Percentiles rank a stretch among this genome's conserved stretches.
Evolutionary conservation across 1,140 invertebrate genomes (phyloP).

Genomic region (Lethocerus indicus): DNA sequence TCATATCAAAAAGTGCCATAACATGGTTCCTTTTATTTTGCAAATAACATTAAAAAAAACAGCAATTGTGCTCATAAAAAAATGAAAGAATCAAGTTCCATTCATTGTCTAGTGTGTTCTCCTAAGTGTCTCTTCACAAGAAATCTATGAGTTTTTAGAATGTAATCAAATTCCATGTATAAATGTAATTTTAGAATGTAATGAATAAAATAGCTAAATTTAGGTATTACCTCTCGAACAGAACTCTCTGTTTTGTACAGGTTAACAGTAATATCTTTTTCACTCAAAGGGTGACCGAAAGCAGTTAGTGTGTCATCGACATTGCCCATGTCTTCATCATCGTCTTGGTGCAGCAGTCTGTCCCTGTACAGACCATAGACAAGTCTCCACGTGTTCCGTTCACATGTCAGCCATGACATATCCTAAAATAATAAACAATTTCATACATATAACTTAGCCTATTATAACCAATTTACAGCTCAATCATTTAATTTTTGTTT

Average conservation of each 20-base stretch:
- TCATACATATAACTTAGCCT: not conserved
- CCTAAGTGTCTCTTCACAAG: not conserved
- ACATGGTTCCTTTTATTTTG: too few relatives aligned
- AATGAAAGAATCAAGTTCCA: not conserved
- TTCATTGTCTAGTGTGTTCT: not conserved
- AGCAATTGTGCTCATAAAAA: not conserved
- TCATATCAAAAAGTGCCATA: too few relatives aligned
- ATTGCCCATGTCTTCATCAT: conserved; percentile 27
- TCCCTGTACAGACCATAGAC: conserved; percentile 55
- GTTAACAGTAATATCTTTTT: conserved; percentile 40
- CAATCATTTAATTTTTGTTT: not conserved
- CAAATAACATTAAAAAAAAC: not conserved
- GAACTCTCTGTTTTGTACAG: conserved; percentile 45
- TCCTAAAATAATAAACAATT: conserved; percentile 9
- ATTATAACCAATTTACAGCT: not conserved
- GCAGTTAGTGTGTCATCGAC: conserved; percentile 25
- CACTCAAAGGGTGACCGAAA: conserved; percentile 28
- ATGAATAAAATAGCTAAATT: not conserved
- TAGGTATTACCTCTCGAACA: conserved; percentile 38
- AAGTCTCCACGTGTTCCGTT: conserved; percentile 75
- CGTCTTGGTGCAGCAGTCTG: conserved; percentile 29
- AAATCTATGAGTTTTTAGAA: not conserved
- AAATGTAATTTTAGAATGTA: conserved; percentile 1
- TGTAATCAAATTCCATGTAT: not conserved
- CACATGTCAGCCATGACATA: conserved; percentile 48